Evolutionary conservation across 2,888 invertebrate species (phyloP), one percentile per base, ranked within the genome.

Genomic region (Phyllotreta cruciferae): DNA sequence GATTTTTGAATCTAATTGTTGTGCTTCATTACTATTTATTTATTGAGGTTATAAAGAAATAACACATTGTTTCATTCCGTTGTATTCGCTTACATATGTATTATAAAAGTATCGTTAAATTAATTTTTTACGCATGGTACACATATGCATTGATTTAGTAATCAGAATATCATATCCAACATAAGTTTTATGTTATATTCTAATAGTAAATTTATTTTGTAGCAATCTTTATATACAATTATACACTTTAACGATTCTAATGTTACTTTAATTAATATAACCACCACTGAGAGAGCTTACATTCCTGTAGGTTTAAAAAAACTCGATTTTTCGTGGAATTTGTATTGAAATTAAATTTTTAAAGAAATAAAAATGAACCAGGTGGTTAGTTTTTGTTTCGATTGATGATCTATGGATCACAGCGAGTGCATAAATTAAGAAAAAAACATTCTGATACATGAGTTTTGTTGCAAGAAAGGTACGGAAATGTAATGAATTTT

Each of bases 161-260:
- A 13, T 6, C 11, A 47, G 35, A 49, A 24, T 54, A 37, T n/a
- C 24, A 13, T 54, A 54, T 54, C 37, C 53, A 24, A 42, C 45
- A 45, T 44, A 56, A 56, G 39, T 56, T 36, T n/a, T 45, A 34
- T 54, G 36, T 56, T 44, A 56, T 14, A 42, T 36, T 24, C 34
- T 36, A 56, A 45, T 56, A 56, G 56, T 42, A 6, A 44, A 56
- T 56, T 56, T 56, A 56, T 56, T 56, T 56, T 56, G 35, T 56
- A 56, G 36, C 41, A 36, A 56, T 24, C 56, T 56, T 56, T 56
- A 56, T 56, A 56, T 45, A 56, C 44, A 56, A 56, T 10, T 56
- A 56, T 56, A 56, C 44, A 44, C 35, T 56, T 45, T 44, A 35
- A 35, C n/a, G 11, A 24, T 24, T 24, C 24, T 24, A 24, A 24